These are phyloP conservation scores for Tenthredo amoena DNA, from an alignment of 2,888 invertebrate species.

Conservation along the genomic window DNA sequence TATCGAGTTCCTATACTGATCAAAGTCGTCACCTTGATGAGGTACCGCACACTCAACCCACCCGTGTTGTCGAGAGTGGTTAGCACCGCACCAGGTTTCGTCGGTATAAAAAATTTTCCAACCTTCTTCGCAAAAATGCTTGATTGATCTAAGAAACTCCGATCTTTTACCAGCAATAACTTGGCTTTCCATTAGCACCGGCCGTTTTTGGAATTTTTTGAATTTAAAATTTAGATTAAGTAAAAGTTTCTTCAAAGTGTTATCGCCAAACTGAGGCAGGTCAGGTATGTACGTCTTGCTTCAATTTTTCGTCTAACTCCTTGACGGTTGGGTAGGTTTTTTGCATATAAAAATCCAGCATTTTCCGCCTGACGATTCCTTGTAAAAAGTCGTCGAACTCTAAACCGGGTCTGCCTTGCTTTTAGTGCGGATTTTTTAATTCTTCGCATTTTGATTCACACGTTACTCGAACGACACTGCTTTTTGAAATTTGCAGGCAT, in stretches of 20 bases:
- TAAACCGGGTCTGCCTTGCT: no score
- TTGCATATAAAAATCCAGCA: slow-evolving; percentile 2
- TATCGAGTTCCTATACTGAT: no score
- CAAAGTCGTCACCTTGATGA: background rate
- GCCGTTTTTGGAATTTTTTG: no score
- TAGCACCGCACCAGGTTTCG: slow-evolving; percentile 22
- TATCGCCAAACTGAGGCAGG: slow-evolving; percentile 3
- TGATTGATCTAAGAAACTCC: slow-evolving; percentile 2
- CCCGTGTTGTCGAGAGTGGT: slow-evolving; percentile 3
- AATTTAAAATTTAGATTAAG: no score
- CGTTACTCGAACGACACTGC: background rate
- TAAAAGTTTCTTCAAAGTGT: background rate
- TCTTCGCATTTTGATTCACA: no score
- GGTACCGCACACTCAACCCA: background rate
- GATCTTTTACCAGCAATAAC: background rate
- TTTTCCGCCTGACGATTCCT: background rate
- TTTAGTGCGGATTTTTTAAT: no score
- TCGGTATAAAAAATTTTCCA: no score
- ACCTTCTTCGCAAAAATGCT: background rate
- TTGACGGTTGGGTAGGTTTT: slow-evolving; percentile 13
- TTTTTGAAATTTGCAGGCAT: no score
- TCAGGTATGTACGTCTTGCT: slow-evolving; percentile 16
- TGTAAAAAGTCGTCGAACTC: slow-evolving; percentile 15
- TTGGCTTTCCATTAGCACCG: slow-evolving; percentile 16
- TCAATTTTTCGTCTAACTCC: slow-evolving; percentile 4